phyloP scores from a whole-genome alignment of 2,797 vertebrate species.

The Helicolenus hilgendorfi region DNA sequence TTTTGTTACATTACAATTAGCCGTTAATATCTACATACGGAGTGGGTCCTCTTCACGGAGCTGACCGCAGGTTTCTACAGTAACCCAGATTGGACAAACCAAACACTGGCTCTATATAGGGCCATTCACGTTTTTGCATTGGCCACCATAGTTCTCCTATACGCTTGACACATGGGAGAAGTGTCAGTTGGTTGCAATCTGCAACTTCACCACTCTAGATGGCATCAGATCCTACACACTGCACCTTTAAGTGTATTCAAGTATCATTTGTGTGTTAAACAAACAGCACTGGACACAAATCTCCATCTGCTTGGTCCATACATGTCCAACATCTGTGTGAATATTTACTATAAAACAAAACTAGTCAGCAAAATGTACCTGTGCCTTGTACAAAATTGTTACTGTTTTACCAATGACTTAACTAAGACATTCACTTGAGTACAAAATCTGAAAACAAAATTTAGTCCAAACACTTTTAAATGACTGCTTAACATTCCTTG shows the following conservation, averaged over 20 bases:
- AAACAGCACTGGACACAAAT: not conserved
- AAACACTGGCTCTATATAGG: not conserved
- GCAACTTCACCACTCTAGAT: no score
- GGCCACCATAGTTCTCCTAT: not conserved
- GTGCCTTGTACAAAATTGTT: not conserved
- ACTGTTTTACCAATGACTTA: not conserved
- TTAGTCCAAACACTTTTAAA: not conserved
- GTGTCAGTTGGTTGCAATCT: not conserved
- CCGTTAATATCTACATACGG: no score
- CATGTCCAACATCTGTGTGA: not conserved
- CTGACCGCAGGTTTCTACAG: no score
- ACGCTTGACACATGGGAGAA: not conserved
- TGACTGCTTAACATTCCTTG: not conserved
- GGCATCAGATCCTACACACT: not conserved
- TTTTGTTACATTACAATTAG: no score
- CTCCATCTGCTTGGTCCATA: not conserved
- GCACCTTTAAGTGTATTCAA: not conserved
- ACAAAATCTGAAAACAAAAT: not conserved
- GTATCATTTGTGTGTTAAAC: not conserved
- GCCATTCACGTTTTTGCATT: not conserved
- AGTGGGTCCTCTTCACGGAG: no score
- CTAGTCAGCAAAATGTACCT: not conserved
- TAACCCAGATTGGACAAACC: not conserved
- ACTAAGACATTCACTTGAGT: not conserved
- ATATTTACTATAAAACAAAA: not conserved